These are phyloP conservation scores for Papilio machaon DNA, from an alignment of 1,140 invertebrate genomes.

Conservation along the genomic window DNA sequence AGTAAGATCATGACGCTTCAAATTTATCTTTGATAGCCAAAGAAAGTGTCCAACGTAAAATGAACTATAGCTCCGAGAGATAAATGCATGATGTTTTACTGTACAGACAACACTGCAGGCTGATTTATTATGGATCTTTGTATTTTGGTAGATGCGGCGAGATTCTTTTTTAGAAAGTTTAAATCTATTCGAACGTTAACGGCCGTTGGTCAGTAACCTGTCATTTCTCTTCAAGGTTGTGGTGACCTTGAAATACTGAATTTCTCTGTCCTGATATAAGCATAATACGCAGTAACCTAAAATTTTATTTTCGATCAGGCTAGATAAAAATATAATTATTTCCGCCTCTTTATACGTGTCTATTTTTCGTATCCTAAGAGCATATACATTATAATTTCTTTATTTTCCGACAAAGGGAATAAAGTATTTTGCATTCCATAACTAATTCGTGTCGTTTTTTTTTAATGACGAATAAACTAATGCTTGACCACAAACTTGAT, in stretches of 20 bases:
- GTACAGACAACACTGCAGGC: background rate
- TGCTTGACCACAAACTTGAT: too few relatives aligned
- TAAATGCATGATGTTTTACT: constrained; percentile 8
- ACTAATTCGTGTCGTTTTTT: too few relatives aligned
- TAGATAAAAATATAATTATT: too few relatives aligned
- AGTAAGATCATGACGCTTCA: background rate
- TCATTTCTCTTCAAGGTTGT: constrained; percentile 23
- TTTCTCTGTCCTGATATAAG: constrained; percentile 37
- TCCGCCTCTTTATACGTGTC: too few relatives aligned
- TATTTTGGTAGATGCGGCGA: constrained; percentile 34
- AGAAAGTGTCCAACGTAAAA: constrained; percentile 27
- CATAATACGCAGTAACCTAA: too few relatives aligned
- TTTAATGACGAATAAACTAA: too few relatives aligned
- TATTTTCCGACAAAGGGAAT: too few relatives aligned
- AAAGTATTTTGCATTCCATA: too few relatives aligned
- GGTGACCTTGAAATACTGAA: constrained; percentile 34
- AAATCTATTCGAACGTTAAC: constrained; percentile 31
- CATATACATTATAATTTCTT: too few relatives aligned
- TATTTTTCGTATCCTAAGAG: too few relatives aligned
- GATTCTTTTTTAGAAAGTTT: constrained; percentile 46
- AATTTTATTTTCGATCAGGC: too few relatives aligned
- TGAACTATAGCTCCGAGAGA: constrained; percentile 15
- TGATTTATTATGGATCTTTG: constrained; percentile 21
- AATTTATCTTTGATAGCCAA: constrained; percentile 31
- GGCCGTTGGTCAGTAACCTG: constrained; percentile 29